phyloP scores from a whole-genome alignment of 2,888 invertebrate species.

The Temnothorax unifasciatus region DNA sequence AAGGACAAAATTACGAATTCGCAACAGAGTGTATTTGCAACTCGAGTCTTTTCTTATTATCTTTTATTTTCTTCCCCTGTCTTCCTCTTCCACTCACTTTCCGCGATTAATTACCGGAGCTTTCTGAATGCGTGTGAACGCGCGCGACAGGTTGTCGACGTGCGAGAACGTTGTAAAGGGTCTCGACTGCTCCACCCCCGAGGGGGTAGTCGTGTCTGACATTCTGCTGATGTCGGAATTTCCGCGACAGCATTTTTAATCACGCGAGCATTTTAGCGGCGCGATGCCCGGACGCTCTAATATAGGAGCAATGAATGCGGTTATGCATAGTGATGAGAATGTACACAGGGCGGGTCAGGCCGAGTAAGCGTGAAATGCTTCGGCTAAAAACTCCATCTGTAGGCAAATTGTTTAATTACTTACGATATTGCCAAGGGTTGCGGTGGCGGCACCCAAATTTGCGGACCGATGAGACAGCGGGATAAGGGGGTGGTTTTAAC shows the following conservation, averaged over 20 bases:
- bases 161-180: slow-evolving; percentile 67
- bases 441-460: slow-evolving; percentile 63
- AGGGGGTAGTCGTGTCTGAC: slow-evolving; percentile 68
- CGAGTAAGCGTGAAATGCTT: slow-evolving; percentile 80
- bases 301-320: slow-evolving; percentile 85
- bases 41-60: neutral
- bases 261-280: slow-evolving; percentile 82
- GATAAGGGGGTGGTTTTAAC: slow-evolving; percentile 58
- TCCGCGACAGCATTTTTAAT: slow-evolving; percentile 85
- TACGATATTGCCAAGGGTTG: slow-evolving; percentile 74
- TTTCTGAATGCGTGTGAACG: slow-evolving; percentile 49
- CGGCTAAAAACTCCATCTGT: slow-evolving; percentile 85
- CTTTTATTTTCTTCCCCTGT: neutral
- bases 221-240: slow-evolving; percentile 81
- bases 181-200: slow-evolving; percentile 32
- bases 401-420: slow-evolving; percentile 86
- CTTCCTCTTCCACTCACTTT: slow-evolving; percentile 30
- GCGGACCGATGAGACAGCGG: slow-evolving; percentile 58
- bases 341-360: neutral
- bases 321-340: slow-evolving; percentile 84
- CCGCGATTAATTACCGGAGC: slow-evolving; percentile 69
- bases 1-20: slow-evolving; percentile 1
- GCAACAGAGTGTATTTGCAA: slow-evolving; percentile 31
- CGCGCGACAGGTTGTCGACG: slow-evolving; percentile 76
- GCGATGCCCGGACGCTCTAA: slow-evolving; percentile 79